These are phyloP conservation scores for Muntiacus muntjak DNA, from an alignment of 2,113 vertebrate species.

Conservation along the genomic window DNA sequence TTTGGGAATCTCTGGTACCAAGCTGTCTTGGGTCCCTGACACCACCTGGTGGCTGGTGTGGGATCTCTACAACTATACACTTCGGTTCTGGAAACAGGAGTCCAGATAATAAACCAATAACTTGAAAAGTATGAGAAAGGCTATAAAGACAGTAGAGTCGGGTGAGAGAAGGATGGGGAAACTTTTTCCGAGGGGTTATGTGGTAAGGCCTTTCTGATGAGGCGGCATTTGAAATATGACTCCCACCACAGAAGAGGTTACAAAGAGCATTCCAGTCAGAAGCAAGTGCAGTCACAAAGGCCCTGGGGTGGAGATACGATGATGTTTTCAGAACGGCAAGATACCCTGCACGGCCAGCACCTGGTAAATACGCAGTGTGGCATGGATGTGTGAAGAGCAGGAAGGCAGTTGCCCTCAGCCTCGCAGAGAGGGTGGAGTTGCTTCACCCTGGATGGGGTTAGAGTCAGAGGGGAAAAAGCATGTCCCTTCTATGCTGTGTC, in stretches of 20 bases:
- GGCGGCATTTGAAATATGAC: neutral
- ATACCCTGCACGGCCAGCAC: rapidly evolving
- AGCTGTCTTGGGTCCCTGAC: neutral
- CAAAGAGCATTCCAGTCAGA: neutral
- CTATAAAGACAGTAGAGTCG: neutral
- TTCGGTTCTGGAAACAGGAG: neutral
- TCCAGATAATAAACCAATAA: neutral
- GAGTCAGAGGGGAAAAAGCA: neutral
- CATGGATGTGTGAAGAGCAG: rapidly evolving
- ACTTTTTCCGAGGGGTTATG: neutral
- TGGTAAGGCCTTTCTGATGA: neutral
- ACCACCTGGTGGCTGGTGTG: neutral
- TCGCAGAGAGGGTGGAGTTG: rapidly evolving
- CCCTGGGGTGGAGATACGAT: neutral
- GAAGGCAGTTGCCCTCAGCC: neutral
- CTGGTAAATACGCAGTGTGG: rapidly evolving
- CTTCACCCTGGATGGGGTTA: neutral
- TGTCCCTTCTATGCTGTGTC: rapidly evolving
- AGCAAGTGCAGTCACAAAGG: neutral
- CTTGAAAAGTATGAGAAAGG: neutral
- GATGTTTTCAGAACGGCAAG: neutral
- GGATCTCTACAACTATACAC: neutral
- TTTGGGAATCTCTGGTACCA: neutral
- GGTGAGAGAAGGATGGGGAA: neutral
- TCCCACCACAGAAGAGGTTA: neutral